A percentile compares a stretch with the other conserved stretches of the same genome.
Conservation (phyloP, 2,888 invertebrate genomes). For the Oxystoma pomonae region DNA sequence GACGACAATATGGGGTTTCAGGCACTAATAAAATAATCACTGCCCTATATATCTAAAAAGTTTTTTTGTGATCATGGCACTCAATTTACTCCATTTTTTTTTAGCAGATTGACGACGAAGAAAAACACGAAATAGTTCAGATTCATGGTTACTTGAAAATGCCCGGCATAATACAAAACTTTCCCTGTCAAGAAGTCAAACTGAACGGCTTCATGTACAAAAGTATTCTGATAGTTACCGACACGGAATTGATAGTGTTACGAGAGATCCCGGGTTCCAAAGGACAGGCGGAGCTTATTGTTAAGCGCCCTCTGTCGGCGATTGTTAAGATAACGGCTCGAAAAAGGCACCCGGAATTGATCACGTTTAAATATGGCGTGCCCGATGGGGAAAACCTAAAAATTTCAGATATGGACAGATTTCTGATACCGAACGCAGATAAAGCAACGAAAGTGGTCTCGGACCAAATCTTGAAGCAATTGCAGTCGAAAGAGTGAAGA, state of each 20-base stretch:
- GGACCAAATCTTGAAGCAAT: conserved; percentile 74
- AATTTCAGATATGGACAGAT: conserved; percentile 87
- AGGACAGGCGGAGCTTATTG: conserved; percentile 81
- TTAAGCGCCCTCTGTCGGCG: conserved; percentile 81
- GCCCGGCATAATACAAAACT: conserved; percentile 79
- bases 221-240: conserved; percentile 82
- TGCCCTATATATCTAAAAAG: too few species aligned
- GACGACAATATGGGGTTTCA: too few species aligned
- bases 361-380: conserved; percentile 94
- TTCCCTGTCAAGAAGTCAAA: conserved; percentile 89
- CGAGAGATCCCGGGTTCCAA: conserved; percentile 72
- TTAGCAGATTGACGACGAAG: conserved; percentile 52
- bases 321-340: conserved; percentile 97
- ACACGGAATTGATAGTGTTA: conserved; percentile 80
- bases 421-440: conserved; percentile 87
- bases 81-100: too few species aligned
- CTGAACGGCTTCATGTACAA: conserved; percentile 85
- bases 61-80: too few species aligned
- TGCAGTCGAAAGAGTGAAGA: conserved; percentile 40
- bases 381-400: conserved; percentile 75
- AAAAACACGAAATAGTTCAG: conserved; percentile 75
- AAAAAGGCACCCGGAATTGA: conserved; percentile 90
- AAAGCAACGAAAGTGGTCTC: conserved; percentile 88
- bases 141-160: conserved; percentile 77
- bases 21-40: too few species aligned